These are phyloP conservation scores for Agrochola litura DNA, from an alignment of 2,888 invertebrate species.

Conservation along the genomic window DNA sequence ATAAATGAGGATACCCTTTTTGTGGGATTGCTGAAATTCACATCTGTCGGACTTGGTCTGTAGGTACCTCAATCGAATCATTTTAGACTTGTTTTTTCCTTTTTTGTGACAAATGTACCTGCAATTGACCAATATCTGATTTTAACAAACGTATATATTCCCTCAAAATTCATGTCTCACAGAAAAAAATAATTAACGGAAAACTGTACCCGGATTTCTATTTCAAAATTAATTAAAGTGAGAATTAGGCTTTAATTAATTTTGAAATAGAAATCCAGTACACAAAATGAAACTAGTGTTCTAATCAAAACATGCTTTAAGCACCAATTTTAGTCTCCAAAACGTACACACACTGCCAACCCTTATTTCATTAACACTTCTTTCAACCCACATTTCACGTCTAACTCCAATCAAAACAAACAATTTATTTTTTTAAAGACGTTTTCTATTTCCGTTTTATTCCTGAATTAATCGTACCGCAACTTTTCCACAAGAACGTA, in stretches of 20 bases:
- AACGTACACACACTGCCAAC: not conserved
- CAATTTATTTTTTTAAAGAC: slow-evolving; percentile 1
- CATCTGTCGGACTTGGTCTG: not conserved
- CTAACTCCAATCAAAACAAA: slow-evolving; percentile 30
- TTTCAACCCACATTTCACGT: not conserved
- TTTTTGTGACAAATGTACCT: not conserved
- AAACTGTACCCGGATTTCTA: too few species aligned
- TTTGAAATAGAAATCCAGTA: not conserved
- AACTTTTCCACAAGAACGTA: slow-evolving; percentile 33
- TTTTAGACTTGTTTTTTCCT: not conserved
- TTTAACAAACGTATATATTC: not conserved
- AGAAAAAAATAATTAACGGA: not conserved
- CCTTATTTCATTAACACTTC: slow-evolving; percentile 7
- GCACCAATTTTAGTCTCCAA: too few species aligned
- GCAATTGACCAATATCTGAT: not conserved
- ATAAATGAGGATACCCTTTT: not conserved
- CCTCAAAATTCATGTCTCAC: not conserved
- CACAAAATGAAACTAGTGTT: not conserved
- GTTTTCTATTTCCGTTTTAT: slow-evolving; percentile 45
- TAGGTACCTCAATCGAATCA: not conserved
- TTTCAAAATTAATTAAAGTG: too few species aligned
- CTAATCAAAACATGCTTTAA: not conserved
- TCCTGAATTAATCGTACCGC: slow-evolving; percentile 34
- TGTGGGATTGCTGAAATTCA: not conserved
- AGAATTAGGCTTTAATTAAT: not conserved